phyloP scores from a whole-genome alignment of 2,888 invertebrate species.

The Entomobrya proxima region DNA sequence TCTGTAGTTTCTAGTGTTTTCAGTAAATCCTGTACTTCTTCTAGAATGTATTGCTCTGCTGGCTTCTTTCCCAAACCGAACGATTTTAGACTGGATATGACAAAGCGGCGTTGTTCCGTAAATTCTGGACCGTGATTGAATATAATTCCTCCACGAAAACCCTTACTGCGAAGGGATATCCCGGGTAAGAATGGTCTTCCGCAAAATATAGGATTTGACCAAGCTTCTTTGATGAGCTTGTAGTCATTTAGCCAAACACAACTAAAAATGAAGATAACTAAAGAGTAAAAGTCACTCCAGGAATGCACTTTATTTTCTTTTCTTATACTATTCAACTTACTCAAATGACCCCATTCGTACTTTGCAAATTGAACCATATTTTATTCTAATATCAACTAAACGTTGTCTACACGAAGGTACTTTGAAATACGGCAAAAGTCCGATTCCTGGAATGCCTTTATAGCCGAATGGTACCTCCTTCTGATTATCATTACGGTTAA shows the following conservation, averaged over 20 bases:
- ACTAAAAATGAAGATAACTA: slow-evolving; percentile 6
- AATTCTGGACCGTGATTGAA: slow-evolving; percentile 68
- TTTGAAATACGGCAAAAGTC: slow-evolving; percentile 56
- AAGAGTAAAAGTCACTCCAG: background rate
- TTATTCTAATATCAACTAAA: slow-evolving; percentile 19
- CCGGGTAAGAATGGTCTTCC: slow-evolving; percentile 63
- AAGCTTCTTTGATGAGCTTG: slow-evolving; percentile 63
- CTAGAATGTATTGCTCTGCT: slow-evolving; percentile 49
- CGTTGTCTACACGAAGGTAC: slow-evolving; percentile 26
- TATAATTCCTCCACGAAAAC: slow-evolving; percentile 64
- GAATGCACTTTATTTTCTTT: background rate
- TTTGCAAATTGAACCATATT: slow-evolving; percentile 56
- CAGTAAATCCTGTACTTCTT: slow-evolving; percentile 46
- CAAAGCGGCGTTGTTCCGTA: slow-evolving; percentile 58
- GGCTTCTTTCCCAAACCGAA: slow-evolving; percentile 56
- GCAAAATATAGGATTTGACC: slow-evolving; percentile 52
- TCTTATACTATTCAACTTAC: slow-evolving; percentile 20
- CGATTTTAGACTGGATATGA: slow-evolving; percentile 48
- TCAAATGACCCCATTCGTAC: slow-evolving; percentile 67
- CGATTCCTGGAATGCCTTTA: slow-evolving; percentile 62
- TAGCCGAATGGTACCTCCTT: slow-evolving; percentile 50
- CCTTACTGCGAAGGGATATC: slow-evolving; percentile 54
- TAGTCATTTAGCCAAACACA: slow-evolving; percentile 66
- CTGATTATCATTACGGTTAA: too few relatives aligned
- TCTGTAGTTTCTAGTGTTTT: background rate